Evolutionary conservation across 2,797 vertebrate species (phyloP), one percentile per base, ranked within the genome.

Genomic region (Epinephelus malabaricus): DNA sequence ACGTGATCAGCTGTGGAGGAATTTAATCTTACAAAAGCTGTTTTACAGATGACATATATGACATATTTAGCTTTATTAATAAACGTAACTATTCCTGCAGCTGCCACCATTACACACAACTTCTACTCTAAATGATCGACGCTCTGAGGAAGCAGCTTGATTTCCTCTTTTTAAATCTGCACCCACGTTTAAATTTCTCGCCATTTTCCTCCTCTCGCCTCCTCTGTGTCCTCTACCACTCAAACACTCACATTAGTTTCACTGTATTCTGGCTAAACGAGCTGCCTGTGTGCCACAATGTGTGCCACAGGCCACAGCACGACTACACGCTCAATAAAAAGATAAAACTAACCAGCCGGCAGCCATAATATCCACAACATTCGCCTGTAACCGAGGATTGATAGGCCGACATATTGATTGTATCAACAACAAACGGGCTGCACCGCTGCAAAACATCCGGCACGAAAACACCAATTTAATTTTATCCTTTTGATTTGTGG

Each of bases 351-450:
- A 47, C 7, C 76, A 51, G 46, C 18, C 69, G 60, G 30, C 27
- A 55, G 17, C 45, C 21, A 71, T 17, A 38, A 21, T 6, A 65
- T 70, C 55, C 27, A 12, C 51, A 53, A 2, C 51, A 43, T 53
- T 18, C 6, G 13, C 3, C 46, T 27, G 3, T 13, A 56, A 47
- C 21, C 27, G n/a, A 50, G 30, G 23, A 34, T 0, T 69, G 14
- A 79, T 6, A 56, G 46, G 66, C 59, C 69, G 74, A 75, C 38
- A 38, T 53, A 63, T 55, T 18, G 73, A 71, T 25, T 23, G 0
- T 15, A 38, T 49, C 30, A 30, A 15, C 23, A 51, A 30, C 3
- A 30, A 8, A 67, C 9, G 53, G 27, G 5, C 11, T 3, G 59
- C 12, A 2, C 27, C 25, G 3, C 47, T 59, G 64, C 12, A 17